A percentile compares a stretch with the other conserved stretches of the same genome.
Conservation (phyloP, 1,140 invertebrate species). For the Acromyrmex heyeri region DNA sequence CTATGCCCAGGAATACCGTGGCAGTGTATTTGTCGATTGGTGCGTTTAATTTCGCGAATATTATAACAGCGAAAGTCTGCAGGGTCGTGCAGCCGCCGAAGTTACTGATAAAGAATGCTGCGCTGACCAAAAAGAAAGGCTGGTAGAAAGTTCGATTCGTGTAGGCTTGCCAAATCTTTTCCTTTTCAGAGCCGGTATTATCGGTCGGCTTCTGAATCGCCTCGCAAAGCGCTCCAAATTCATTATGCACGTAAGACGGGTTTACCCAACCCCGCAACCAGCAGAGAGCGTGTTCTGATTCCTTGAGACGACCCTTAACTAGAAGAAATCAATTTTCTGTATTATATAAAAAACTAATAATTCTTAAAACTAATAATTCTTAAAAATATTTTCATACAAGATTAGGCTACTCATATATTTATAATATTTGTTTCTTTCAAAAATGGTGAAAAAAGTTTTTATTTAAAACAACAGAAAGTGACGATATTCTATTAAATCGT, state of each 20-base stretch:
- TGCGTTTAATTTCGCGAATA: constrained; percentile 90
- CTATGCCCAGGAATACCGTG: constrained; percentile 90
- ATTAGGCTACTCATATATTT: not conserved
- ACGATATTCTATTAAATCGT: too few species aligned
- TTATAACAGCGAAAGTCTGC: constrained; percentile 91
- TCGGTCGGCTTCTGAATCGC: constrained; percentile 79
- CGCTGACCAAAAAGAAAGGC: constrained; percentile 89
- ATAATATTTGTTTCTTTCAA: too few species aligned
- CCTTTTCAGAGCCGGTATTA: constrained; percentile 53
- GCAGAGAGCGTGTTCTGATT: constrained; percentile 88
- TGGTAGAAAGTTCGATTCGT: constrained; percentile 87
- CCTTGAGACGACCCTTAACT: constrained; percentile 87
- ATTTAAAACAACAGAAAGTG: too few species aligned
- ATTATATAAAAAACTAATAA: not conserved
- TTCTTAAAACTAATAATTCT: not conserved
- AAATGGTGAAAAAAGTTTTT: too few species aligned
- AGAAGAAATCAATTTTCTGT: constrained; percentile 65
- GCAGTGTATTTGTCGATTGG: constrained; percentile 92
- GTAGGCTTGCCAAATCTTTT: constrained; percentile 83
- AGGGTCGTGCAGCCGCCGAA: constrained; percentile 91
- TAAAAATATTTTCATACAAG: not conserved
- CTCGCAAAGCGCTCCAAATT: constrained; percentile 87
- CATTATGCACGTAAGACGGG: constrained; percentile 86
- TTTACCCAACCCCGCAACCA: constrained; percentile 90
- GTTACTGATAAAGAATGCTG: constrained; percentile 90